phyloP scores from a whole-genome alignment of 2,888 invertebrate genomes.

The Chaetoderma sp. region DNA sequence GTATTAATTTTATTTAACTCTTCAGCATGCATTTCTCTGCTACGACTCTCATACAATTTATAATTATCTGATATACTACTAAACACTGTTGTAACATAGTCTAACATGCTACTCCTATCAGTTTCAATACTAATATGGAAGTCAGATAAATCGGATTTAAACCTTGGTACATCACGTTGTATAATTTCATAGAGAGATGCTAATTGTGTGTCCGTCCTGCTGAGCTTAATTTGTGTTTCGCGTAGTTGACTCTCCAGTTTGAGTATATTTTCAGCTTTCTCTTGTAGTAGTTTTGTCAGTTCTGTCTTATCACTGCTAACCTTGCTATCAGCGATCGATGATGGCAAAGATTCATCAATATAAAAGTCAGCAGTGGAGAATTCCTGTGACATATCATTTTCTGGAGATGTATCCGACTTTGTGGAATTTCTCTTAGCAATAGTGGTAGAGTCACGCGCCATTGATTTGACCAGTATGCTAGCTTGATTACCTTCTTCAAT shows the following conservation, averaged over 20 bases:
- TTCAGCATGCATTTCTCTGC: too few relatives aligned
- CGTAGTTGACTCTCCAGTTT: constrained; percentile 16
- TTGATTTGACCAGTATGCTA: too few relatives aligned
- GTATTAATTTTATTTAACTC: too few relatives aligned
- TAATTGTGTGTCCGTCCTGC: neutral
- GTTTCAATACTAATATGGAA: too few relatives aligned
- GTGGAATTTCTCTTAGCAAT: constrained; percentile 12
- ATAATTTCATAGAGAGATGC: constrained; percentile 7
- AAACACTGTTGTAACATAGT: too few relatives aligned
- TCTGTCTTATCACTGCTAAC: constrained; percentile 47
- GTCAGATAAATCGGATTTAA: constrained; percentile 4
- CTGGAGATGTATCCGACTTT: constrained; percentile 49
- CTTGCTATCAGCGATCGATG: constrained; percentile 75
- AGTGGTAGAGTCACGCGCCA: constrained; percentile 22
- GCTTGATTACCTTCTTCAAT: constrained; percentile 32
- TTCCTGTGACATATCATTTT: constrained; percentile 71
- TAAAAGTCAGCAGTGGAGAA: constrained; percentile 87
- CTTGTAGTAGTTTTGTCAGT: constrained; percentile 15
- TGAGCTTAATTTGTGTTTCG: constrained; percentile 1
- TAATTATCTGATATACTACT: too few relatives aligned
- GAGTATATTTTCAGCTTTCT: constrained; percentile 8
- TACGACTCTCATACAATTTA: too few relatives aligned
- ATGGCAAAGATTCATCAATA: constrained; percentile 89
- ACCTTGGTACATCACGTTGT: neutral
- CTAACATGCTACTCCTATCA: too few relatives aligned